Evolutionary conservation across 1,140 invertebrate genomes (phyloP).

Genomic region (Paraescarpia echinospica): DNA sequence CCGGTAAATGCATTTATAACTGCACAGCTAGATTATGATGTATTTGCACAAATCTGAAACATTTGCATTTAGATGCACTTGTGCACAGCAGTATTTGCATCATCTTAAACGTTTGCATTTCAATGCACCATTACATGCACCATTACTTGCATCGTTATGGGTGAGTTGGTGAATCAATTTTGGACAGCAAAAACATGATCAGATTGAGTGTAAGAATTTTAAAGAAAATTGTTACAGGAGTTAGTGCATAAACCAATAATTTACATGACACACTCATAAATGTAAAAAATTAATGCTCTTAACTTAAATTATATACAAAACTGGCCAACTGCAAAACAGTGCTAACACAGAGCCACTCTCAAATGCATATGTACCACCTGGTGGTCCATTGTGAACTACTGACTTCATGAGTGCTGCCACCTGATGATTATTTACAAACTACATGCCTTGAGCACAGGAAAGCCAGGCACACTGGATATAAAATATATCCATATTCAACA

Average conservation of each 20-base stretch:
- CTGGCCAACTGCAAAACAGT: neutral
- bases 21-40: too few relatives aligned
- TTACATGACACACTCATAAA: neutral
- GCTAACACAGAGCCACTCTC: neutral
- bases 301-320: neutral
- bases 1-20: too few relatives aligned
- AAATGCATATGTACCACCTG: neutral
- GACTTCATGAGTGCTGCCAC: neutral
- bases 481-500: neutral
- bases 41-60: too few relatives aligned
- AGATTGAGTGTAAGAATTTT: neutral
- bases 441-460: neutral
- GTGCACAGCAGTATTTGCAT: too few relatives aligned
- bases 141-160: too few relatives aligned
- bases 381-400: neutral
- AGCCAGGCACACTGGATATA: neutral
- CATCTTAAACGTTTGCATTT: too few relatives aligned
- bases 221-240: too few relatives aligned
- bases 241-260: neutral
- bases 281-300: neutral
- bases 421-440: neutral
- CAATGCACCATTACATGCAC: too few relatives aligned
- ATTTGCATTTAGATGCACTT: too few relatives aligned
- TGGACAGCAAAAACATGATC: neutral
- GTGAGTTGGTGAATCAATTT: too few relatives aligned